A percentile compares a stretch with the other conserved stretches of the same genome.
Evolutionary conservation across 2,113 vertebrate genomes (phyloP).

Genomic region (Aegithalos caudatus): DNA sequence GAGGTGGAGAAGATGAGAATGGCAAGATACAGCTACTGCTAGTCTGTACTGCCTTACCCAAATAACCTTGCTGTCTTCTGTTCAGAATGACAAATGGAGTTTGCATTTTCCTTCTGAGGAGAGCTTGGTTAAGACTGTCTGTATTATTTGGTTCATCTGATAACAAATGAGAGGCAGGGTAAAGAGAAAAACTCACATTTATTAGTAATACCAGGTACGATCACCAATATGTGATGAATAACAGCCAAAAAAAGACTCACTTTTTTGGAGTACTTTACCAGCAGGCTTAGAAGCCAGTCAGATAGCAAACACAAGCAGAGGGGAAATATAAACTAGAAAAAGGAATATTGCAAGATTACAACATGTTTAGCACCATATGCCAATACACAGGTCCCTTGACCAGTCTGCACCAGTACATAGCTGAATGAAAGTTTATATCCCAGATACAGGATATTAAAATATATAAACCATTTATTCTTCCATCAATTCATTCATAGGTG

Average conservation of each 20-base stretch:
- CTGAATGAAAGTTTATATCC: not conserved
- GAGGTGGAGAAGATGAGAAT: not conserved
- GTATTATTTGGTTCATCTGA: not conserved
- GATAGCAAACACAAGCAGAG: not conserved
- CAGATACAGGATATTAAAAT: not conserved
- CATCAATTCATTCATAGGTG: not conserved
- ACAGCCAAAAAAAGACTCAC: not conserved
- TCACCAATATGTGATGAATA: not conserved
- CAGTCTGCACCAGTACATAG: not conserved
- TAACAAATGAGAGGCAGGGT: fast-evolving
- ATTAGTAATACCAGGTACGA: fast-evolving
- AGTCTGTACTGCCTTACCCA: not conserved
- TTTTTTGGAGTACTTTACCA: not conserved
- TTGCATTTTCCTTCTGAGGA: not conserved
- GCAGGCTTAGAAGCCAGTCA: not conserved
- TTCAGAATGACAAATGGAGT: not conserved
- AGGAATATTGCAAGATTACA: not conserved
- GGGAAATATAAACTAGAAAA: not conserved
- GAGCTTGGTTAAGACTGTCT: not conserved
- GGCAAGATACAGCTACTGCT: not conserved
- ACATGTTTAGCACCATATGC: not conserved
- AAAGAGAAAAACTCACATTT: not conserved
- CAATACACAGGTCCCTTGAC: not conserved
- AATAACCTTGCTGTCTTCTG: not conserved
- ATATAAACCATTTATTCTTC: not conserved